Percentiles rank a stretch among this genome's conserved stretches.
Conservation (phyloP, 2,888 invertebrate genomes). For the Drosophila meridiana region DNA sequence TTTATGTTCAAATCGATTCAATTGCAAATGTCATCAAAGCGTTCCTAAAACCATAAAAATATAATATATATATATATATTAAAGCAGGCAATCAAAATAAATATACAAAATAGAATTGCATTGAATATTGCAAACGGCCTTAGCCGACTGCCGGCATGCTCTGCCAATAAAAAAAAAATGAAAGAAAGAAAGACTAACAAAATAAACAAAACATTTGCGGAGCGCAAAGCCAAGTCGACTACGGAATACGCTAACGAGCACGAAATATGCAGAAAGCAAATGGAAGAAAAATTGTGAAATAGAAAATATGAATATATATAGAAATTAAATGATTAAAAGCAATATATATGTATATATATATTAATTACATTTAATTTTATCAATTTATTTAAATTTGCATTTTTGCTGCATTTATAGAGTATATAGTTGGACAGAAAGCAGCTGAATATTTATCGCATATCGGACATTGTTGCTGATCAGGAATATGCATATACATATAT, state of each 20-base stretch:
- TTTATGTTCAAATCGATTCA: conserved; percentile 17
- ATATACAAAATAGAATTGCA: neutral
- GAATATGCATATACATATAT: neutral
- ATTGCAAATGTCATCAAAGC: conserved; percentile 25
- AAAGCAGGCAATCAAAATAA: neutral
- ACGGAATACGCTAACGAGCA: neutral
- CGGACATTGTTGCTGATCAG: neutral
- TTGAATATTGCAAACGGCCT: no score
- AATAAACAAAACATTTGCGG: neutral
- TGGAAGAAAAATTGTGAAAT: neutral
- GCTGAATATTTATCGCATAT: neutral
- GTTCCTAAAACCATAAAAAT: conserved; percentile 17
- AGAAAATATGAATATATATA: neutral
- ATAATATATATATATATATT: neutral
- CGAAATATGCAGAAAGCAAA: neutral
- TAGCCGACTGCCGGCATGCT: neutral
- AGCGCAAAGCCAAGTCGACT: neutral
- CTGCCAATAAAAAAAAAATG: neutral
- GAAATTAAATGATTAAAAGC: no score
- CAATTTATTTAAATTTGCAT: neutral
- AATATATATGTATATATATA: neutral
- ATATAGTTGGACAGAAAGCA: neutral
- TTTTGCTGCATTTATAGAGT: neutral
- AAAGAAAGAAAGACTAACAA: neutral
- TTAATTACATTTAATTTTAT: neutral